Base-by-base conservation (phyloP, 2,113 vertebrate species). In the Xenopus borealis region DNA sequence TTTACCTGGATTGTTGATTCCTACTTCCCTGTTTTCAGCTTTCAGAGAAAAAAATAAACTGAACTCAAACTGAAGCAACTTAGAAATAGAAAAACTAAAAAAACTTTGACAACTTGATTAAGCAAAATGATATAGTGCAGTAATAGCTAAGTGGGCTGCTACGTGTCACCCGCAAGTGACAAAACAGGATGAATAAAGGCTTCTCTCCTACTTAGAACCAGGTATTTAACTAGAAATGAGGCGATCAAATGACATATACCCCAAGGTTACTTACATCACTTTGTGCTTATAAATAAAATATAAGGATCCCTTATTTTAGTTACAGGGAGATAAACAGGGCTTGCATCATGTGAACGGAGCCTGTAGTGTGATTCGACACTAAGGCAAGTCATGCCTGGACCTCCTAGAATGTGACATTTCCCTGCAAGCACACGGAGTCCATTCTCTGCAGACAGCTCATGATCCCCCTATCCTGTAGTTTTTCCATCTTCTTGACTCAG, bases 371-470 rank as follows among this genome's bases (percentile, higher is more conserved):
- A 83, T 82, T 69, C 69, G 83, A 88, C 85, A 81, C 18, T 18
- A 53, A 80, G 71, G 80, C 73, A 73, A 80, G 75, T 80, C 23
- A 83, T 85, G 83, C 82, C 82, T 85, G 81, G 83, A 75, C 80
- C 71, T 87, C 87, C 72, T 71, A 81, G 81, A 89, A 89, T 65
- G 84, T 86, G 88, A 89, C 88, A 91, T 94, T 94, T 91, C 80
- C 71, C 82, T 77, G 57, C 12, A 73, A 80, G 84, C 62, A 81
- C 83, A 83, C 66, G 0, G 78, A 86, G 81, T 85, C 75, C 79
- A 72, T 67, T 81, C 76, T 80, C 75, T 52, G 19, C 44, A 6
- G 40, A 67, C 0, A 53, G 62, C 75, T 78, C 57, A 5, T 14
- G 70, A 83, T 71, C 80, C 78, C n/a, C 76, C 47, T 71, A 16